Evolutionary conservation across 1,140 invertebrate species (phyloP), one percentile per base, ranked within the genome.

Genomic region (Heliconius congener): DNA sequence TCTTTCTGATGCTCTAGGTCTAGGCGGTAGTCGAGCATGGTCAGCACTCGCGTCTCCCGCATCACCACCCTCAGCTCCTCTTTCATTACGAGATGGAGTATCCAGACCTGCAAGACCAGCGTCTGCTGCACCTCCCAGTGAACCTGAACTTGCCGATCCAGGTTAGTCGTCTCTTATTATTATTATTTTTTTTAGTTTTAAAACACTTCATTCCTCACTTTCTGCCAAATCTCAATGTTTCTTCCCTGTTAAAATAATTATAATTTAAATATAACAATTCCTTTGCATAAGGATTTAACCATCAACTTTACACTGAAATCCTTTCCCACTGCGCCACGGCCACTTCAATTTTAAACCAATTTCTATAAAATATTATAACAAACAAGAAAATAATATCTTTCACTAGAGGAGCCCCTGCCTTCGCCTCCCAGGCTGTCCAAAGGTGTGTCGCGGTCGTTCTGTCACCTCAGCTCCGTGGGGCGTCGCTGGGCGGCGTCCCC

Each of bases 1-100:
- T 81, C 94, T 97, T 1, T 97, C 97, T 0, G 97, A 97, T 89
- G 96, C 96, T 4, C 91, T 97, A 52, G 95, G 92, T 4, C 87
- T 95, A 70, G 91, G 90, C 39, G 90, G 87, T 0, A 83, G 83
- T 1, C 90, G 90, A 46, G 93, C 92, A 30, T 92, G 89, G 90
- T 93, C 92, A 0, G 91, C 93, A 3, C 83, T 94, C 23, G 90
- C 88, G 71, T 91, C 89, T 23, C 86, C 88, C 55, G 90, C 87
- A 23, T 91, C 89, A 9, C 92, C 84, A 34, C 90, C 85, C 1
- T 82, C 89, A 19, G 88, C 84, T 2, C 82, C 86, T 3, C 82
- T 87, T 50, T 80, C 88, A 1, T 60, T 85, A 37, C 85, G 88
- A 5, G 85, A 85, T 70, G 85, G 85, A 27, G 81, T 85, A 13